Conservation (phyloP, 2,888 invertebrate genomes). For the Apotomis betuletana region DNA sequence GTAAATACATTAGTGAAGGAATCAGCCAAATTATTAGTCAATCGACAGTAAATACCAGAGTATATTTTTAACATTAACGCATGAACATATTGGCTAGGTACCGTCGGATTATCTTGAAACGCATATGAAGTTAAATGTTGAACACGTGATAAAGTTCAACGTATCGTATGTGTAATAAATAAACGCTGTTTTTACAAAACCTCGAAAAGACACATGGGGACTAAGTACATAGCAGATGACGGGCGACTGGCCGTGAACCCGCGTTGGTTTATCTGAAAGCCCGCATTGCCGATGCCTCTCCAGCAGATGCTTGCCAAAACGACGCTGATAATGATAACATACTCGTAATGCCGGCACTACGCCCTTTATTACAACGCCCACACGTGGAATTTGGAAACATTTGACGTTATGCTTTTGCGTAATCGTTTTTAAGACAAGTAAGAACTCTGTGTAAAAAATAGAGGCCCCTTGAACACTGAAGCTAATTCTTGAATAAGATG, state of each 20-base stretch:
- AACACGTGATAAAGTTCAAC: slow-evolving; percentile 62
- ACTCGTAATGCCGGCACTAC: slow-evolving; percentile 18
- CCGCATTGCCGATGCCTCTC: slow-evolving; percentile 52
- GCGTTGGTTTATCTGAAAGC: slow-evolving; percentile 65
- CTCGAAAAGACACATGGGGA: slow-evolving; percentile 54
- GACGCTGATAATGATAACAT: slow-evolving; percentile 58
- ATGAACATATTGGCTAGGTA: slow-evolving; percentile 42
- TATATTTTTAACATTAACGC: slow-evolving; percentile 13
- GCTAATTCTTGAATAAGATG: too few relatives aligned
- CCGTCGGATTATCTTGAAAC: slow-evolving; percentile 43
- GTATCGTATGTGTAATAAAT: slow-evolving; percentile 54
- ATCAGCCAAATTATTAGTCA: slow-evolving; percentile 1
- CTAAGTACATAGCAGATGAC: slow-evolving; percentile 53
- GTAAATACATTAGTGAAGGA: not conserved
- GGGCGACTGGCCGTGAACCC: slow-evolving; percentile 68
- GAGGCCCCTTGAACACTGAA: not conserved
- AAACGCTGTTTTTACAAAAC: slow-evolving; percentile 54
- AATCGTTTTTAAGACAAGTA: not conserved
- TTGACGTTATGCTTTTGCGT: not conserved
- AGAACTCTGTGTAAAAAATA: not conserved
- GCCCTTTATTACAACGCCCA: not conserved
- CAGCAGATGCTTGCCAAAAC: slow-evolving; percentile 76
- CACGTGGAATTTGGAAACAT: not conserved
- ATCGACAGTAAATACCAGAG: slow-evolving; percentile 14
- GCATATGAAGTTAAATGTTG: slow-evolving; percentile 53